Percentiles rank a stretch among this genome's conserved stretches.
Evolutionary conservation across 2,113 vertebrate genomes (phyloP).

Genomic region (Cepphus grylle): DNA sequence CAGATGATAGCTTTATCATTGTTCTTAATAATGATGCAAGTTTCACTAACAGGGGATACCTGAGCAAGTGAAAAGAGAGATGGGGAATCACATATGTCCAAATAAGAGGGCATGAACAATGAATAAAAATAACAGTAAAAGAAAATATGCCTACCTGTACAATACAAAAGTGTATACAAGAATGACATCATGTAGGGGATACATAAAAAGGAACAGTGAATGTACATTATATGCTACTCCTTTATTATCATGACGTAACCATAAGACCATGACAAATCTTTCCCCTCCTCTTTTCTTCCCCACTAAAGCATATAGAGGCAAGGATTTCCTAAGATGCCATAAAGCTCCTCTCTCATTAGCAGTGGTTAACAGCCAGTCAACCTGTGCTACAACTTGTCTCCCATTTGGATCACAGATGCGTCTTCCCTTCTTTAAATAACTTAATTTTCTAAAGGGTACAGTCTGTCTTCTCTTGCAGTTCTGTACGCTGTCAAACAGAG

Average conservation of each 20-base stretch:
- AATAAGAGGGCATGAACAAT: background rate
- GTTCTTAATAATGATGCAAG: background rate
- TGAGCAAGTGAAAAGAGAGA: background rate
- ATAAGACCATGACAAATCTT: background rate
- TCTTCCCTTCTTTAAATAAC: background rate
- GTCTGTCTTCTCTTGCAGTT: background rate
- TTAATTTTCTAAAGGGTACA: background rate
- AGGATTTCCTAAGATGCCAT: background rate
- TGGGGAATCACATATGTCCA: background rate
- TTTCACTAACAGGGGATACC: background rate
- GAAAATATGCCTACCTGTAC: background rate
- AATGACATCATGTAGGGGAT: background rate
- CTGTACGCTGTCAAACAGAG: background rate
- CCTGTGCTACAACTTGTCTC: background rate
- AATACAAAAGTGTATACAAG: background rate
- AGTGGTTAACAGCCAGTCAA: background rate
- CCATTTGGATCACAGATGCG: background rate
- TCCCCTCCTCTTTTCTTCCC: background rate
- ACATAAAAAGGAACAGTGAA: background rate
- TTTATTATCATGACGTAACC: background rate
- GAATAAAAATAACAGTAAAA: background rate
- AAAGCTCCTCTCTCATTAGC: background rate
- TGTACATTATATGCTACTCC: background rate
- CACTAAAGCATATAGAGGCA: background rate
- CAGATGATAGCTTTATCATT: background rate